Conservation (phyloP, 1,140 invertebrate species). For the Cotesia typhae region DNA sequence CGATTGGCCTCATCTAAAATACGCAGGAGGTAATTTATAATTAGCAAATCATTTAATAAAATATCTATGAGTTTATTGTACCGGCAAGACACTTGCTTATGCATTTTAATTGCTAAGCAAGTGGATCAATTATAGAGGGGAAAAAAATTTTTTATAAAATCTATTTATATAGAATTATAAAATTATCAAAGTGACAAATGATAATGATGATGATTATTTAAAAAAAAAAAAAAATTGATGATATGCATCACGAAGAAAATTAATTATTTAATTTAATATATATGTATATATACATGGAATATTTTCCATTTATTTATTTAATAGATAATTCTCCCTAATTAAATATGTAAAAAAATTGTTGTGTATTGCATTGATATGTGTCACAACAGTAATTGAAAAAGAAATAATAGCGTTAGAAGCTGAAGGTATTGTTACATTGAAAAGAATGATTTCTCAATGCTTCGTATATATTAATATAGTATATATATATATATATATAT, state of each 20-base stretch:
- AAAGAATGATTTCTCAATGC: constrained; percentile 10
- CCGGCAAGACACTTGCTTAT: constrained; percentile 11
- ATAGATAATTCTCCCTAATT: no score
- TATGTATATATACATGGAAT: background rate
- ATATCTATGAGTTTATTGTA: background rate
- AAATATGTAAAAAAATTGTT: background rate
- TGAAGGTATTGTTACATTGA: no score
- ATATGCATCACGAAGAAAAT: constrained; percentile 8
- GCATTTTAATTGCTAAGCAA: constrained; percentile 7
- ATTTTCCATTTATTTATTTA: constrained; percentile 3
- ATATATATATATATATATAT: background rate
- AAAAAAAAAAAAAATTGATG: constrained; percentile 21
- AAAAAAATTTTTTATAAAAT: background rate
- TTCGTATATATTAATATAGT: constrained; percentile 25
- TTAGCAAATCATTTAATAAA: constrained; percentile 58
- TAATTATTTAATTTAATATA: background rate
- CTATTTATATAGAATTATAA: constrained; percentile 40
- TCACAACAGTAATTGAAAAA: constrained; percentile 44
- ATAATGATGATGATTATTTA: constrained; percentile 11
- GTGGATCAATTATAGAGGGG: constrained; percentile 10
- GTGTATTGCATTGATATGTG: background rate
- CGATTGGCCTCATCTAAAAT: constrained; percentile 61
- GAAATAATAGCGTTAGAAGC: constrained; percentile 24
- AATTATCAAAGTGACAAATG: constrained; percentile 48
- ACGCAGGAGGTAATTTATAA: constrained; percentile 61